A percentile compares a stretch with the other conserved stretches of the same genome.
These are phyloP conservation scores for Gavialis gangeticus DNA, from an alignment of 2,113 vertebrate species.

Conservation along the genomic window DNA sequence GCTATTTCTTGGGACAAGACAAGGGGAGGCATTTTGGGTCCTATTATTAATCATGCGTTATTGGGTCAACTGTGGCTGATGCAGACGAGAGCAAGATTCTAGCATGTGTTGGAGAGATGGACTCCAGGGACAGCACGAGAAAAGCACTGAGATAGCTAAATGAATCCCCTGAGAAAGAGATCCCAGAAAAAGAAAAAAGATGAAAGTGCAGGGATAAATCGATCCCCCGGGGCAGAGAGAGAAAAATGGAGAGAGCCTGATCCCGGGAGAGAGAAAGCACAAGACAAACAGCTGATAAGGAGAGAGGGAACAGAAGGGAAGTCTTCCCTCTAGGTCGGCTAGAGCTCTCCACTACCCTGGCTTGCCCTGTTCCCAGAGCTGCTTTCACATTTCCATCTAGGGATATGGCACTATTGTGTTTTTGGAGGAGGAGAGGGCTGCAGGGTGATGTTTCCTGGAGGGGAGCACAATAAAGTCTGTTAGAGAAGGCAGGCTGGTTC, in stretches of 20 bases:
- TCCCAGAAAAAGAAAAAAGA: neutral
- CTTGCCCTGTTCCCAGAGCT: neutral
- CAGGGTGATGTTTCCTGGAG: neutral
- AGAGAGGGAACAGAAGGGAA: neutral
- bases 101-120: neutral
- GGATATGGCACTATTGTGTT: neutral
- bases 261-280: too few species aligned
- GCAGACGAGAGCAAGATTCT: neutral
- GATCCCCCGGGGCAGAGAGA: neutral
- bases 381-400: neutral
- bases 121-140: too few species aligned
- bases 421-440: neutral
- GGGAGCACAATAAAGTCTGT: neutral
- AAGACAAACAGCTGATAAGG: neutral
- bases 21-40: neutral
- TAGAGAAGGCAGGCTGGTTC: neutral
- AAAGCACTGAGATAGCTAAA: neutral
- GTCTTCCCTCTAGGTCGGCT: neutral
- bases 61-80: neutral
- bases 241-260: neutral
- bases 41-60: neutral
- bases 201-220: neutral
- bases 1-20: neutral
- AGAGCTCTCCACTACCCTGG: neutral
- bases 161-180: neutral